A percentile compares a stretch with the other conserved stretches of the same genome.
phyloP scores from a whole-genome alignment of 2,888 invertebrate species.

The Leptinotarsa rubiginosa region DNA sequence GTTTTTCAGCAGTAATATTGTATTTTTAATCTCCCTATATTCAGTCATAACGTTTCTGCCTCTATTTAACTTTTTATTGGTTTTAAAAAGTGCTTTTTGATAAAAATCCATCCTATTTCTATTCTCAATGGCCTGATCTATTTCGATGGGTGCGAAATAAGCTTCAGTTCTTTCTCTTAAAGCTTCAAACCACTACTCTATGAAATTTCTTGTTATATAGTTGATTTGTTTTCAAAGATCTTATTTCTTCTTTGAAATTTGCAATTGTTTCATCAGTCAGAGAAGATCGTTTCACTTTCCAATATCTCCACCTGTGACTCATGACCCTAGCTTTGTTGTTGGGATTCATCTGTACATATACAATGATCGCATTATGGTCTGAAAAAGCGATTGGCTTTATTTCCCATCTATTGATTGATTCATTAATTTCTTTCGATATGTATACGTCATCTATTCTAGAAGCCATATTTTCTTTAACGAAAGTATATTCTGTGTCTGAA shows the following conservation, averaged over 20 bases:
- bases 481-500: too few relatives aligned
- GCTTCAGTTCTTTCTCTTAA: not conserved
- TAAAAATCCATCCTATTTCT: slow-evolving; percentile 6
- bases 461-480: too few relatives aligned
- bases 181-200: not conserved
- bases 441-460: too few relatives aligned
- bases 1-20: not conserved
- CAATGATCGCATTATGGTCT: too few relatives aligned
- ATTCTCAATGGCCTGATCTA: not conserved
- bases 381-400: too few relatives aligned
- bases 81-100: not conserved
- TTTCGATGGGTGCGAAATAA: not conserved
- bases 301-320: slow-evolving; percentile 13
- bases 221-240: not conserved
- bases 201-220: not conserved
- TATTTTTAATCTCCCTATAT: not conserved
- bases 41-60: not conserved
- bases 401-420: too few relatives aligned
- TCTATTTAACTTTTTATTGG: not conserved
- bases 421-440: too few relatives aligned
- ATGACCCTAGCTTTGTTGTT: too few relatives aligned
- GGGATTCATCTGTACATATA: too few relatives aligned
- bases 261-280: not conserved
- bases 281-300: slow-evolving; percentile 4
- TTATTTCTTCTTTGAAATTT: slow-evolving; percentile 4